Conservation (phyloP, 2,113 vertebrate species). For the Aix galericulata region DNA sequence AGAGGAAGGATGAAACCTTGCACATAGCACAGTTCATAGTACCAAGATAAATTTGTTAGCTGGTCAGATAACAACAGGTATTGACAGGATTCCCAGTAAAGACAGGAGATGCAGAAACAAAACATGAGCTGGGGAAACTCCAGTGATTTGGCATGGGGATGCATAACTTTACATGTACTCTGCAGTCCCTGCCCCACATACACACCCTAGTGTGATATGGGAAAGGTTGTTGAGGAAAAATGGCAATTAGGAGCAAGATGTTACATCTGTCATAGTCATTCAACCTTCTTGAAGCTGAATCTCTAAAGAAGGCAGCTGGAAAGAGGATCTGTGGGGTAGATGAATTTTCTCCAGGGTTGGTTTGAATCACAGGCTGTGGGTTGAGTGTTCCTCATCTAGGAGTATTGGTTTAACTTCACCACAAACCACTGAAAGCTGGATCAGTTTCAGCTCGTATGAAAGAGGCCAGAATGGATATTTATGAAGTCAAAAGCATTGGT, state of each 20-base stretch:
- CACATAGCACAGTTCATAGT: not conserved
- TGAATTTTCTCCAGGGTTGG: not conserved
- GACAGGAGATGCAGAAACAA: not conserved
- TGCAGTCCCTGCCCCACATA: accelerated
- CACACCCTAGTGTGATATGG: not conserved
- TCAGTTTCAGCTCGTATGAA: not conserved
- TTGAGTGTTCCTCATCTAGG: not conserved
- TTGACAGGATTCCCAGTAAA: not conserved
- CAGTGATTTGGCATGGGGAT: accelerated
- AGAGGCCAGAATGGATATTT: not conserved
- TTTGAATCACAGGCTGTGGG: not conserved
- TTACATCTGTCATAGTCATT: not conserved
- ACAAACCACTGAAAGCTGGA: not conserved
- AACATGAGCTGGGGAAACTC: not conserved
- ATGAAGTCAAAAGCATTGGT: not conserved
- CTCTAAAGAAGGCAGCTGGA: not conserved
- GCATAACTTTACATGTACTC: not conserved
- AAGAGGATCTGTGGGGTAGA: not conserved
- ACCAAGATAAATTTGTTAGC: not conserved
- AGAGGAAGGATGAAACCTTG: not conserved
- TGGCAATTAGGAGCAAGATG: accelerated
- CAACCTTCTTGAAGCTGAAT: not conserved
- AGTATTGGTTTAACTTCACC: not conserved
- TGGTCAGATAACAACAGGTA: not conserved
- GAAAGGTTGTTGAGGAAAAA: not conserved